These are phyloP conservation scores for Erpetoichthys calabaricus DNA, from an alignment of 2,797 vertebrate species.

Conservation along the genomic window DNA sequence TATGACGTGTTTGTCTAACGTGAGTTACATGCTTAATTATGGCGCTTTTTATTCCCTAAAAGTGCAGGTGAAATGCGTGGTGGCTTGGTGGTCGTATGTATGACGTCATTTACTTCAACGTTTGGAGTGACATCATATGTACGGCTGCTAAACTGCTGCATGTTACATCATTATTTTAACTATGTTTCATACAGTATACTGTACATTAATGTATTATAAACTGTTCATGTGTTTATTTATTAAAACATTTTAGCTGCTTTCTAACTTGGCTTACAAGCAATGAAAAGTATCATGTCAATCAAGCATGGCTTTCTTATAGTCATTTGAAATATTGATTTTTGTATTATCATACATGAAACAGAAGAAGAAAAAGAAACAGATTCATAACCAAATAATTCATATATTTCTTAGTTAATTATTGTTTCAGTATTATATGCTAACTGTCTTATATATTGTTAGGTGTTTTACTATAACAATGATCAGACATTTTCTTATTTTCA, in stretches of 20 bases:
- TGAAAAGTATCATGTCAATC: conserved; percentile 10
- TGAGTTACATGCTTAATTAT: neutral
- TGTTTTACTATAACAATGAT: too few relatives aligned
- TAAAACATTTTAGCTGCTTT: neutral
- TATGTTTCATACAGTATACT: too few relatives aligned
- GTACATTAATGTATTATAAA: neutral
- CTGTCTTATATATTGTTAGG: too few relatives aligned
- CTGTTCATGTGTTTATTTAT: neutral
- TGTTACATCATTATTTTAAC: conserved; percentile 44
- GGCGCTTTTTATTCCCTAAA: conserved; percentile 10
- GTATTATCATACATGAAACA: too few relatives aligned
- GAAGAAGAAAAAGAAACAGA: too few relatives aligned
- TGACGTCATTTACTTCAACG: conserved; percentile 91
- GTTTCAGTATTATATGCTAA: too few relatives aligned
- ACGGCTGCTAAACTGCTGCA: conserved; percentile 93
- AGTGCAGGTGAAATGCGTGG: conserved; percentile 52
- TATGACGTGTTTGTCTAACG: too few relatives aligned
- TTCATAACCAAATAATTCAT: too few relatives aligned
- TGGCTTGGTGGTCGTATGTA: conserved; percentile 94
- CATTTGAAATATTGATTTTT: conserved; percentile 11
- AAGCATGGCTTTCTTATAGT: too few relatives aligned
- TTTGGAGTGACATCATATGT: conserved; percentile 98
- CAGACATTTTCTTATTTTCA: too few relatives aligned
- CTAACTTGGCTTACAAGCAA: conserved; percentile 22
- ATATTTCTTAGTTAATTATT: too few relatives aligned